These are phyloP conservation scores for Galaxias olidus DNA, from an alignment of 2,797 vertebrate genomes.

Conservation along the genomic window DNA sequence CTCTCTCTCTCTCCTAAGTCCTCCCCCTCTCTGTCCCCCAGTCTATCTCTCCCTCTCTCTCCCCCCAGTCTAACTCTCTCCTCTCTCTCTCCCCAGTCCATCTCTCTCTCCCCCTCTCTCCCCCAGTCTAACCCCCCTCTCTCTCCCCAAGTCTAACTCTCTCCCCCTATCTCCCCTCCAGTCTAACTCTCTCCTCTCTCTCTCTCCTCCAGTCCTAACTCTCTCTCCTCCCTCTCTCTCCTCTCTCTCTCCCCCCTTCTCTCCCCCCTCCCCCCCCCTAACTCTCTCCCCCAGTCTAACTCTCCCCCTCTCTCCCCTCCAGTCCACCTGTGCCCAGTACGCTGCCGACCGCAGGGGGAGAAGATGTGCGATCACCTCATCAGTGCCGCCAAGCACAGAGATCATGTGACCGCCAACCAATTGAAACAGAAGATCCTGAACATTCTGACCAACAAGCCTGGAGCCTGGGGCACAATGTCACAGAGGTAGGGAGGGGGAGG, in stretches of 20 bases:
- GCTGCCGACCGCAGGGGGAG: conserved; percentile 93
- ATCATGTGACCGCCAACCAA: conserved; percentile 97
- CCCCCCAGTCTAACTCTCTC: neutral
- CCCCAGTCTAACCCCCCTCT: neutral
- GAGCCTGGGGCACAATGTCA: conserved; percentile 96
- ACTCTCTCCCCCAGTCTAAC: neutral
- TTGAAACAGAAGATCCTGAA: conserved; percentile 99
- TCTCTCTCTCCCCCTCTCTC: neutral
- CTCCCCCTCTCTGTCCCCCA: neutral
- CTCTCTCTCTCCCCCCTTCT: neutral
- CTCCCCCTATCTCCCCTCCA: neutral
- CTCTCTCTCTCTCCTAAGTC: neutral
- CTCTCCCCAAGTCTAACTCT: neutral
- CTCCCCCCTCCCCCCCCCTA: neutral
- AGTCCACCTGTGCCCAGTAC: conserved; percentile 98
- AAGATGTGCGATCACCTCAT: conserved; percentile 99
- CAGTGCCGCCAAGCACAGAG: conserved; percentile 95
- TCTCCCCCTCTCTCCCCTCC: conserved; percentile 30
- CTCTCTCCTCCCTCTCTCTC: neutral
- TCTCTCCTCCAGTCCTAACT: neutral
- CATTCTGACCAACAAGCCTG: conserved; percentile 98
- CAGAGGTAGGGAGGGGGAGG: conserved; percentile 81
- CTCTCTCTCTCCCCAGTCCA: neutral
- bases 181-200: neutral
- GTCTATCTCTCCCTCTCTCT: neutral